Base-by-base conservation (phyloP, 2,797 vertebrate species). In the Esox masquinongy region DNA sequence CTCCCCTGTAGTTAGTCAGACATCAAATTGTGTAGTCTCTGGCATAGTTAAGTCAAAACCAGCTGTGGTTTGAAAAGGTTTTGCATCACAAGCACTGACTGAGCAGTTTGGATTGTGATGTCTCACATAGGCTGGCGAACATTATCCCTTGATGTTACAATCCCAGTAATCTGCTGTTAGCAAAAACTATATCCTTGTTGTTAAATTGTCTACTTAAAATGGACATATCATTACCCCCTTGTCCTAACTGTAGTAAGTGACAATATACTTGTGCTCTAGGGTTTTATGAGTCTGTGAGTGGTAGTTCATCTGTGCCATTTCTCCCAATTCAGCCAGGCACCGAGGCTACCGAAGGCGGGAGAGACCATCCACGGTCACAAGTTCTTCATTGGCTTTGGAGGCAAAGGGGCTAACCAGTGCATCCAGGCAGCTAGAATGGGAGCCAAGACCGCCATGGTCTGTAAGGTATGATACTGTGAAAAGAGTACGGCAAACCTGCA, bases 371-470 rank as follows among this genome's bases (percentile, higher is more conserved):
- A 96, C 11, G 98, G 97, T 74, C 94, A 95, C 83, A 97, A 95
- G 85, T 99, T 99, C 93, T 97, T 99, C 81, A 94, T 96, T 78
- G 97, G 97, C 78, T 99, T 97, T 83, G 97, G 98, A 78, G 98
- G 98, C 67, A 99, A 99, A 92, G 98, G 98, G 77, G 97, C 98
- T 86, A 99, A 99, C 90, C 97, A 99, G 74, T 99, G 97, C 84
- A 91, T 99, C 79, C 98, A 99, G 85, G 96, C 97, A 74, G 95
- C 96, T 78, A 94, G 95, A 78, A 95, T 99, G 31, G 97, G 97
- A 43, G 95, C 96, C 75, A 95, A 92, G 90, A 94, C 96, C 0
- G 92, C 95, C 0, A 95, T 99, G 92, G 95, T 99, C 74, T 96
- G 36, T 6, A 39, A 39, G 36, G 36, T 39, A 6, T 39, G 36